Evolutionary conservation across 2,888 invertebrate species (phyloP).

Genomic region (Drosophila melanosoma): DNA sequence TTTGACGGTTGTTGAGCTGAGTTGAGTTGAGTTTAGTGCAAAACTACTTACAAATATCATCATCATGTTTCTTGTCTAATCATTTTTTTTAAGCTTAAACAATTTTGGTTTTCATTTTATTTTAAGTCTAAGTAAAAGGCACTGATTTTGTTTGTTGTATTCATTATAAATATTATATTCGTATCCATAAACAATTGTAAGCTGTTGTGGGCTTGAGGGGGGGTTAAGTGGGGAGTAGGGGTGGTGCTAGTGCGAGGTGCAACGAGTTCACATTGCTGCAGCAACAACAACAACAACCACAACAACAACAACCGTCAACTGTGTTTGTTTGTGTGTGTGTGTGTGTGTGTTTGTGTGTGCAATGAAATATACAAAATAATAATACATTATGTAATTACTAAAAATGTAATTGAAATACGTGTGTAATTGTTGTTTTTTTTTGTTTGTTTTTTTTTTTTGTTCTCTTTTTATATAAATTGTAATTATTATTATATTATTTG

Average conservation of each 20-base stretch:
- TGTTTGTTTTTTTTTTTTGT: constrained; percentile 14
- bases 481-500: constrained; percentile 39
- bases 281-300: constrained; percentile 45
- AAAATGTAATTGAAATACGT: constrained; percentile 74
- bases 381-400: constrained; percentile 77
- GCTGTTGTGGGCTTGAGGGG: constrained; percentile 14
- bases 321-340: constrained; percentile 18
- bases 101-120: constrained; percentile 47
- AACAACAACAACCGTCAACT: constrained; percentile 65
- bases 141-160: constrained; percentile 55
- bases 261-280: constrained; percentile 69
- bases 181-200: constrained; percentile 39
- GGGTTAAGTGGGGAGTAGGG: constrained; percentile 1
- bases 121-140: constrained; percentile 75
- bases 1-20: constrained; percentile 59
- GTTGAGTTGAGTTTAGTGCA: constrained; percentile 1
- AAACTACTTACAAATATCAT: constrained; percentile 41
- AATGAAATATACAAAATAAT: constrained; percentile 70
- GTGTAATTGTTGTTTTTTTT: constrained; percentile 23
- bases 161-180: constrained; percentile 31
- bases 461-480: constrained; percentile 41
- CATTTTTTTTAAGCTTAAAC: constrained; percentile 48
- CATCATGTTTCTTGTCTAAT: constrained; percentile 1
- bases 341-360: constrained; percentile 39
- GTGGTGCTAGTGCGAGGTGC: constrained; percentile 63